A percentile compares a stretch with the other conserved stretches of the same genome.
Conservation (phyloP, 2,113 vertebrate species). For the Centropus bengalensis region DNA sequence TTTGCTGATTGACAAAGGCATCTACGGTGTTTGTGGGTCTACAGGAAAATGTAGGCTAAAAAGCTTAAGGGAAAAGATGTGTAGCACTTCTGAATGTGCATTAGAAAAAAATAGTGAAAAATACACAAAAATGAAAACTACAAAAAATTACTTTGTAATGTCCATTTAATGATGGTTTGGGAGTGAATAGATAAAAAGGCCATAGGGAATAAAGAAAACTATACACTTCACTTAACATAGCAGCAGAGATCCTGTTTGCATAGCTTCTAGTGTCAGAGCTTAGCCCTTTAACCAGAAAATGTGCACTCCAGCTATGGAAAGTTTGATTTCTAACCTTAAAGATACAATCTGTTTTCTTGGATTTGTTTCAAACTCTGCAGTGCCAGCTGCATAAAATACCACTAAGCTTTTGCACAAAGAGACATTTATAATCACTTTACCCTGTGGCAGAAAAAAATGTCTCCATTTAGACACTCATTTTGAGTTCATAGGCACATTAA, state of each 20-base stretch:
- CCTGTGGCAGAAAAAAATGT: constrained; percentile 58
- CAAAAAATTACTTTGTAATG: background rate
- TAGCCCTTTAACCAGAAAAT: background rate
- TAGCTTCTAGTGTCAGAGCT: constrained; percentile 11
- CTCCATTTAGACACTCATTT: constrained; percentile 58
- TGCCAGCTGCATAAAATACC: constrained; percentile 57
- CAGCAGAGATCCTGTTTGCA: background rate
- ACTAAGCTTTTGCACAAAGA: constrained; percentile 54
- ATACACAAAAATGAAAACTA: background rate
- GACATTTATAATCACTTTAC: constrained; percentile 66
- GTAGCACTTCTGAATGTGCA: background rate
- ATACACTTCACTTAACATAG: background rate
- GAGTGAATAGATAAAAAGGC: constrained; percentile 17
- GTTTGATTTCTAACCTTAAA: constrained; percentile 58
- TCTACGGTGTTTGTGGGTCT: background rate
- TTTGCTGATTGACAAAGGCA: background rate
- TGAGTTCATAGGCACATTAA: constrained; percentile 60
- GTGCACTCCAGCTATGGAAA: constrained; percentile 4
- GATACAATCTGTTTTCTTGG: constrained; percentile 66
- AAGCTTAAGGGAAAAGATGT: background rate
- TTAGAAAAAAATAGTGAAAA: background rate
- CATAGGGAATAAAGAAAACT: background rate
- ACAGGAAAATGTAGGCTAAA: background rate
- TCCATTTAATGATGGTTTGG: constrained; percentile 20
- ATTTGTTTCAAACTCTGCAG: constrained; percentile 58